Evolutionary conservation across 1,140 invertebrate species (phyloP).

Genomic region (Philotrypesis tridentata): DNA sequence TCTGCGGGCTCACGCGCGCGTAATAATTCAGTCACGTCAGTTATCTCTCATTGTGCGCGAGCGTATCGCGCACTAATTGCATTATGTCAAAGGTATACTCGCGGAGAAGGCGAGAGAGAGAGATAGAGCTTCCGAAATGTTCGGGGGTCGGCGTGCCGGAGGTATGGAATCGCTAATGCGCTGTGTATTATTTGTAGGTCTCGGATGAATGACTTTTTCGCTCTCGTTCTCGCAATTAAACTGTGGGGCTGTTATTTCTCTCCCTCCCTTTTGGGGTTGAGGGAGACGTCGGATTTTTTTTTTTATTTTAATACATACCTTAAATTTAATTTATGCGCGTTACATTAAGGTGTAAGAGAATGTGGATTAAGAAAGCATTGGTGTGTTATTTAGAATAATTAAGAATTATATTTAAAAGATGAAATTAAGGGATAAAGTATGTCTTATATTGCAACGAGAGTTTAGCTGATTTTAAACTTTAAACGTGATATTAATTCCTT

Average conservation of each 20-base stretch:
- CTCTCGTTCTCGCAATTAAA: not conserved
- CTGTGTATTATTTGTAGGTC: not conserved
- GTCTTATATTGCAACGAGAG: no score
- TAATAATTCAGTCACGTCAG: conserved; percentile 39
- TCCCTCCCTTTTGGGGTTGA: not conserved
- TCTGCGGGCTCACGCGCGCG: not conserved
- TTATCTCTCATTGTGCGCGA: conserved; percentile 29
- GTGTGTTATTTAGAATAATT: no score
- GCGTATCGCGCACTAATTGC: conserved; percentile 42
- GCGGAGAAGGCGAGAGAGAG: not conserved
- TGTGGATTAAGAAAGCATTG: no score
- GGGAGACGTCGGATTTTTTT: not conserved
- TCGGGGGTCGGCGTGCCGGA: not conserved
- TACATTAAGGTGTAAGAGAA: no score
- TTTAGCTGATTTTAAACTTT: no score
- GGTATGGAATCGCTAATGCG: not conserved
- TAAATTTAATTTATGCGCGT: no score
- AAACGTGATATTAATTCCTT: no score
- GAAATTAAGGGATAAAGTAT: no score
- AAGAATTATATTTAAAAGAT: no score
- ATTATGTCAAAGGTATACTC: conserved; percentile 35
- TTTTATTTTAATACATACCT: no score
- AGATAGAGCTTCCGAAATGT: conserved; percentile 9
- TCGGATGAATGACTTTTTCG: not conserved
- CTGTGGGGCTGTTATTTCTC: not conserved